Percentiles rank a stretch among this genome's conserved stretches.
Conservation (phyloP, 53 echinoderm and acorn worm species). For the Paelopatides confundens region DNA sequence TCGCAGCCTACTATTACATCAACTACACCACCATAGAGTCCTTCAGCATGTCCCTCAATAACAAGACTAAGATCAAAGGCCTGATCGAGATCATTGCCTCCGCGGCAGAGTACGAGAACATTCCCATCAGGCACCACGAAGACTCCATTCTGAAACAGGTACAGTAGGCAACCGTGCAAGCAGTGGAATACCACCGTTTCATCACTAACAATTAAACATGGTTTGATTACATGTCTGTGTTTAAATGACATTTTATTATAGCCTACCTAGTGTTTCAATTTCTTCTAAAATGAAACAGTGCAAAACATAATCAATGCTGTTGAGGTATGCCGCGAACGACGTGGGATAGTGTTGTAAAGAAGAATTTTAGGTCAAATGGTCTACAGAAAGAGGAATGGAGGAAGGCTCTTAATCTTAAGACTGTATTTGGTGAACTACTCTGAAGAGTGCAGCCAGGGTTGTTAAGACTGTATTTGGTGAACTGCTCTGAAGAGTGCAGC, state of each 20-base stretch:
- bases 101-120: conserved; percentile 96
- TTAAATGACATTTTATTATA: too few species aligned
- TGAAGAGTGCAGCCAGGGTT: conserved; percentile 19
- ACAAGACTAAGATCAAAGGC: conserved; percentile 98
- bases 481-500: conserved; percentile 18
- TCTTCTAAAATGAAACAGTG: too few species aligned
- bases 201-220: too few species aligned
- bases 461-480: background rate
- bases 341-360: too few species aligned
- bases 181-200: too few species aligned
- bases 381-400: too few species aligned
- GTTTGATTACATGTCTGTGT: too few species aligned
- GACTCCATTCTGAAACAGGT: conserved; percentile 98
- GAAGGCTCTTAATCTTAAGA: too few species aligned
- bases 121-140: conserved; percentile 96
- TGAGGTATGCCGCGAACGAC: too few species aligned
- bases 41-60: conserved; percentile 98
- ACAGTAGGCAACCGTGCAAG: background rate
- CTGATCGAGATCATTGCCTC: conserved; percentile 97
- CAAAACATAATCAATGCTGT: too few species aligned
- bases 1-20: conserved; percentile 99
- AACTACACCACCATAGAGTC: conserved; percentile 99
- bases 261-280: background rate
- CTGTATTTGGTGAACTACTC: background rate
- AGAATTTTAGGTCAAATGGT: too few species aligned